phyloP scores from a whole-genome alignment of 1,140 invertebrate genomes.

The Venturia canescens region DNA sequence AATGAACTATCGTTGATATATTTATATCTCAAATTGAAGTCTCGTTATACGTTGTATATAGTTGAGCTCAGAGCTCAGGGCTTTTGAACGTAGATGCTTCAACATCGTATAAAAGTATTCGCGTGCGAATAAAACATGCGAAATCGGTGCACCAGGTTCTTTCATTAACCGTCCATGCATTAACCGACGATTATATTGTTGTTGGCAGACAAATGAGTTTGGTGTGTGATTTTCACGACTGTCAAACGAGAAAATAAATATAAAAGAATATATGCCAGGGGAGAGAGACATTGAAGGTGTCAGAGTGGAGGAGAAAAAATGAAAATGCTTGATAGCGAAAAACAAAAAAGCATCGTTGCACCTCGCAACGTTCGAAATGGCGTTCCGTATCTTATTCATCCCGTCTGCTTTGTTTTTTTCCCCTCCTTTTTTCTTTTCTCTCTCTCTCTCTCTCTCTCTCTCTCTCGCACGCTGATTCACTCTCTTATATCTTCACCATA shows the following conservation, averaged over 20 bases:
- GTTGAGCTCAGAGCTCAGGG: no score
- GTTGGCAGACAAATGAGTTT: neutral
- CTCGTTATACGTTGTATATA: no score
- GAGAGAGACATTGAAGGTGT: neutral
- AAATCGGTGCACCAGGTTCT: neutral
- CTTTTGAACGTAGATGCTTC: no score
- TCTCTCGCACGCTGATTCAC: neutral
- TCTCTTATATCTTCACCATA: neutral
- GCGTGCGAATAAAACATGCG: no score
- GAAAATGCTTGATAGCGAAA: neutral
- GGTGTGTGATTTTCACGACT: conserved; percentile 8
- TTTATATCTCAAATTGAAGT: no score
- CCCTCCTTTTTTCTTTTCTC: neutral
- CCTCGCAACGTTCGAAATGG: conserved; percentile 28
- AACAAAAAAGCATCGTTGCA: neutral
- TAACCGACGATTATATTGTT: conserved; percentile 5
- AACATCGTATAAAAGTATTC: no score
- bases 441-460: neutral
- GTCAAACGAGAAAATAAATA: neutral
- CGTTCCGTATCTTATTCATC: neutral
- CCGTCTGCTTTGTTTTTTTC: no score
- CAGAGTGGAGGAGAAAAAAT: conserved; percentile 3
- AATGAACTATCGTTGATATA: no score
- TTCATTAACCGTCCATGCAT: neutral
- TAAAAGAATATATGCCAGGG: neutral